A percentile compares a stretch with the other conserved stretches of the same genome.
phyloP scores from a whole-genome alignment of 2,797 vertebrate species.

The Manis crassicaudata region DNA sequence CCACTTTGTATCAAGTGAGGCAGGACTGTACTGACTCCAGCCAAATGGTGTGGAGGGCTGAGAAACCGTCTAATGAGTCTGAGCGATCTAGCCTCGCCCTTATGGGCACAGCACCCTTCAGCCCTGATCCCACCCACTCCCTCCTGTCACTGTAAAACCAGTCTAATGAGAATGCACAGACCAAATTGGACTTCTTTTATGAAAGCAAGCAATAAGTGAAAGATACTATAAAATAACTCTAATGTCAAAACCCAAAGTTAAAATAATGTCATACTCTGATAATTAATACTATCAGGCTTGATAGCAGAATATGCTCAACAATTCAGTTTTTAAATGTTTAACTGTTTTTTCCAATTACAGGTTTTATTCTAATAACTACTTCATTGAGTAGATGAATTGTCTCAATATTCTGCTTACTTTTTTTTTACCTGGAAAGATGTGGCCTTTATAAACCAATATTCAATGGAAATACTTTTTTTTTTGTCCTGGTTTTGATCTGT shows the following conservation, averaged over 20 bases:
- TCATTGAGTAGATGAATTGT: constrained; percentile 31
- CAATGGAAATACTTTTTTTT: not conserved
- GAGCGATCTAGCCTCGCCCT: not conserved
- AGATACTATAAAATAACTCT: constrained; percentile 44
- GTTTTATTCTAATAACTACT: constrained; percentile 69
- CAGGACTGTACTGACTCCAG: constrained; percentile 27
- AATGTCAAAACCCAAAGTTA: constrained; percentile 66
- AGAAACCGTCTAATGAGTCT: constrained; percentile 19
- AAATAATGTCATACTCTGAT: constrained; percentile 57
- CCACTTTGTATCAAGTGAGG: constrained; percentile 50
- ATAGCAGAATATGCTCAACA: constrained; percentile 71
- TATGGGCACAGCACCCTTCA: not conserved
- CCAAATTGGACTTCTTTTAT: constrained; percentile 34
- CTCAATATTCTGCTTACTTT: constrained; percentile 59
- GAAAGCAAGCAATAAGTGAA: not conserved
- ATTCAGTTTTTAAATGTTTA: constrained; percentile 66
- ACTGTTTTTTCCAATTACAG: constrained; percentile 67
- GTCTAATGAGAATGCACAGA: not conserved
- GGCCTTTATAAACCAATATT: constrained; percentile 16
- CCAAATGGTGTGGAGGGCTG: not conserved
- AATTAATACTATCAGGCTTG: constrained; percentile 66
- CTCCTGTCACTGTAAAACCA: not conserved
- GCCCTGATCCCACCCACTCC: not conserved
- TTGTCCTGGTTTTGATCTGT: constrained; percentile 3
- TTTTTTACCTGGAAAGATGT: constrained; percentile 30